phyloP scores from a whole-genome alignment of 2,113 vertebrate genomes.

The Rhodinocichla rosea region DNA sequence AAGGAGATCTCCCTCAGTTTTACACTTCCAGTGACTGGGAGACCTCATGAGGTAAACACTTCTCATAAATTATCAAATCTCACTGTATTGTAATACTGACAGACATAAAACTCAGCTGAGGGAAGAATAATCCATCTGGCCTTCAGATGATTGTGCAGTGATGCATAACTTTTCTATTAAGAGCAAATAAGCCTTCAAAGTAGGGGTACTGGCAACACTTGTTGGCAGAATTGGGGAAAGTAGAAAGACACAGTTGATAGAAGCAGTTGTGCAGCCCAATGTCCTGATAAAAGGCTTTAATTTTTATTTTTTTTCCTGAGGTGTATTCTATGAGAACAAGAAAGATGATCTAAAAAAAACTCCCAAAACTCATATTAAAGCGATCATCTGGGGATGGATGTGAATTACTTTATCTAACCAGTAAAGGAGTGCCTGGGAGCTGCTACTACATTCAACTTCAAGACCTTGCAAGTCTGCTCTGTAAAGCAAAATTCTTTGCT shows the following conservation, averaged over 20 bases:
- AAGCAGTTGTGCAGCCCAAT: not conserved
- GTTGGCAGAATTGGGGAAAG: not conserved
- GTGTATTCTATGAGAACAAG: not conserved
- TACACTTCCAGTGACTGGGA: not conserved
- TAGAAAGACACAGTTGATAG: not conserved
- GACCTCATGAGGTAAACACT: not conserved
- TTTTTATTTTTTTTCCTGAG: not conserved
- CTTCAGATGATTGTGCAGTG: not conserved
- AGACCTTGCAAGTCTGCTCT: not conserved
- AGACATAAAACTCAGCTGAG: not conserved
- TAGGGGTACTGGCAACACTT: not conserved
- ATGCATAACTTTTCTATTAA: not conserved
- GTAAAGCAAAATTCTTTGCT: not conserved
- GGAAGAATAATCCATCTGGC: not conserved
- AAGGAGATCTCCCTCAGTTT: not conserved
- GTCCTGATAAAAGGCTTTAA: accelerated
- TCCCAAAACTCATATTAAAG: not conserved
- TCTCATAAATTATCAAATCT: not conserved
- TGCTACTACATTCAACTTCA: not conserved
- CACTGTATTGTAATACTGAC: not conserved
- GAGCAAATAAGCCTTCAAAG: not conserved
- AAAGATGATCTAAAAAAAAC: not conserved
- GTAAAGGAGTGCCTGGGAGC: not conserved
- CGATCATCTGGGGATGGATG: not conserved
- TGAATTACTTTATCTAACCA: not conserved